Conservation (phyloP, 2,888 invertebrate species). For the Agrotis puta region DNA sequence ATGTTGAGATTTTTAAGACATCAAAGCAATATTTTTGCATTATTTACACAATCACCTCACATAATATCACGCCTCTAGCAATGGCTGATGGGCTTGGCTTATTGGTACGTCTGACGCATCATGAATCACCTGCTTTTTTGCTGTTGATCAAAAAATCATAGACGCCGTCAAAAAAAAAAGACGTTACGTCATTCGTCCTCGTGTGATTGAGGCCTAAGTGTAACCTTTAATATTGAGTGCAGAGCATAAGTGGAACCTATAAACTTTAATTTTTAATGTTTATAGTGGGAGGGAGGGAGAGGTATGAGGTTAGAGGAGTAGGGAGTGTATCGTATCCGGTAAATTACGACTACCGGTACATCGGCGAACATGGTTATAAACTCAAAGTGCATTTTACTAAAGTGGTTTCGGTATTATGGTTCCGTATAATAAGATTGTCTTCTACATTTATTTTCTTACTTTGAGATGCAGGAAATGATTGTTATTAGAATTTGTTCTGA, state of each 20-base stretch:
- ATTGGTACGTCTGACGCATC: too few species aligned
- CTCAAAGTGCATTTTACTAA: constrained; percentile 6
- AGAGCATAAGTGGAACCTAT: background rate
- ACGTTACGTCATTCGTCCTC: too few species aligned
- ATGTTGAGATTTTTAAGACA: too few species aligned
- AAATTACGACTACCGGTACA: background rate
- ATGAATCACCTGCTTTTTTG: too few species aligned
- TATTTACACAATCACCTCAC: too few species aligned
- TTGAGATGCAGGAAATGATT: background rate
- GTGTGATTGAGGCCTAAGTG: too few species aligned
- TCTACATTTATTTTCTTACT: background rate
- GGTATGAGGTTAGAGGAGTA: too few species aligned
- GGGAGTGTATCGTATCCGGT: constrained; percentile 16
- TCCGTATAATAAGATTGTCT: background rate
- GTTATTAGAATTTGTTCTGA: background rate
- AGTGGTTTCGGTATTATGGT: constrained; percentile 3
- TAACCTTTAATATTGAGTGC: background rate
- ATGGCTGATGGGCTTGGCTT: too few species aligned
- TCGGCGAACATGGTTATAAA: background rate
- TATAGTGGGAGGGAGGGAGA: background rate
- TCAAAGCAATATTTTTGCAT: too few species aligned
- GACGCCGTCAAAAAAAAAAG: too few species aligned
- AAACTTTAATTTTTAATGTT: constrained; percentile 22
- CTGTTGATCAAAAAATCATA: too few species aligned
- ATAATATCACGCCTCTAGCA: too few species aligned